These are phyloP conservation scores for Armadillidium nasatum DNA, from an alignment of 1,140 invertebrate genomes.

Conservation along the genomic window DNA sequence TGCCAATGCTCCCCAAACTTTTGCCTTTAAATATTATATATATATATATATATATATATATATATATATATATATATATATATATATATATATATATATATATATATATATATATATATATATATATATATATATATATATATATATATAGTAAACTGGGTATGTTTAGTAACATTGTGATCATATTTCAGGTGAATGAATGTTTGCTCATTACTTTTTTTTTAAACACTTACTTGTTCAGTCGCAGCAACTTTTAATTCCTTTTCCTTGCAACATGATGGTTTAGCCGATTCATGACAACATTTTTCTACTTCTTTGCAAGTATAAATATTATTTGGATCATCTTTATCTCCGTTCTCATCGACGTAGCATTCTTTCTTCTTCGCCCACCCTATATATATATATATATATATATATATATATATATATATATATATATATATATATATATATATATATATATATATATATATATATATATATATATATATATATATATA, in stretches of 20 bases:
- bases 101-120: too few species aligned
- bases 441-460: neutral
- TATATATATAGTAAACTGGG: too few species aligned
- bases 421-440: too few species aligned
- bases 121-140: neutral
- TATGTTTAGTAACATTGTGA: neutral
- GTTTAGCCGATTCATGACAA: constrained; percentile 30
- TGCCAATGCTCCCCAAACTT: constrained; percentile 33
- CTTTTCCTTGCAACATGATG: constrained; percentile 36
- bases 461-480: constrained; percentile 15
- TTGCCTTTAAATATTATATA: too few species aligned
- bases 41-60: too few species aligned
- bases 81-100: too few species aligned
- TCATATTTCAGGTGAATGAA: neutral
- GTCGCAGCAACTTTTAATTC: neutral
- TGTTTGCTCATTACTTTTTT: too few species aligned
- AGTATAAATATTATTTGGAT: constrained; percentile 42
- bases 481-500: neutral
- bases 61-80: too few species aligned
- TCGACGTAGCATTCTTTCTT: constrained; percentile 35
- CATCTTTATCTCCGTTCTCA: constrained; percentile 24
- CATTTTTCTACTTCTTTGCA: constrained; percentile 27
- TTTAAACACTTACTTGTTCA: constrained; percentile 35
- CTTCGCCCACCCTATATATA: neutral
- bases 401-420: neutral